These are phyloP conservation scores for Thalpophila matura DNA, from an alignment of 2,888 invertebrate genomes.

Conservation along the genomic window DNA sequence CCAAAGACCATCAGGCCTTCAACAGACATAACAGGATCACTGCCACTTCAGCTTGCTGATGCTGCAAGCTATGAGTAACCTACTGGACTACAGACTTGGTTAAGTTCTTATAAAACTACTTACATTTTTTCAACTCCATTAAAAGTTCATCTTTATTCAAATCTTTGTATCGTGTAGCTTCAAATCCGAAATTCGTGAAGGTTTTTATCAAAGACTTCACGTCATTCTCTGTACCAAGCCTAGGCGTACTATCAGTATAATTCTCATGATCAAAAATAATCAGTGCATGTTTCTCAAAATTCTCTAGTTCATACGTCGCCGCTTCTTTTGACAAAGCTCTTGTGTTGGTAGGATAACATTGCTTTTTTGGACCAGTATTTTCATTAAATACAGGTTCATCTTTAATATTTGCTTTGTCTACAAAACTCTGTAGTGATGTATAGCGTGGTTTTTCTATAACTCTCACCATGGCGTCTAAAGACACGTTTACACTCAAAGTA, in stretches of 20 bases:
- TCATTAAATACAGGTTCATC: slow-evolving; percentile 1
- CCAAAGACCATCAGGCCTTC: no score
- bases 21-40: no score
- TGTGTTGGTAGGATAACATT: slow-evolving; percentile 39
- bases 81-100: no score
- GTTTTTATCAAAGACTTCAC: slow-evolving; percentile 72
- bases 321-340: slow-evolving; percentile 73
- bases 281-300: slow-evolving; percentile 78
- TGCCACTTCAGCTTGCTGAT: no score
- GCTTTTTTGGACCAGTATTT: slow-evolving; percentile 1
- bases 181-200: slow-evolving; percentile 76
- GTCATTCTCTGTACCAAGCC: slow-evolving; percentile 79
- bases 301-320: slow-evolving; percentile 79
- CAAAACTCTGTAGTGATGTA: slow-evolving; percentile 4
- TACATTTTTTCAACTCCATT: slow-evolving; percentile 73
- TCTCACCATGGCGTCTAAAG: slow-evolving; percentile 42
- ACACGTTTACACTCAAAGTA: slow-evolving; percentile 17
- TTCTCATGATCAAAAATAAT: slow-evolving; percentile 81
- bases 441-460: slow-evolving; percentile 1
- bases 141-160: slow-evolving; percentile 73
- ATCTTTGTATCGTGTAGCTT: slow-evolving; percentile 72
- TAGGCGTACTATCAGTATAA: slow-evolving; percentile 71
- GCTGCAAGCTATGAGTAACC: no score
- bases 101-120: slow-evolving; percentile 58
- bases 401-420: slow-evolving; percentile 44